Evolutionary conservation across 1,140 invertebrate species (phyloP).

Genomic region (Megalopta genalis): DNA sequence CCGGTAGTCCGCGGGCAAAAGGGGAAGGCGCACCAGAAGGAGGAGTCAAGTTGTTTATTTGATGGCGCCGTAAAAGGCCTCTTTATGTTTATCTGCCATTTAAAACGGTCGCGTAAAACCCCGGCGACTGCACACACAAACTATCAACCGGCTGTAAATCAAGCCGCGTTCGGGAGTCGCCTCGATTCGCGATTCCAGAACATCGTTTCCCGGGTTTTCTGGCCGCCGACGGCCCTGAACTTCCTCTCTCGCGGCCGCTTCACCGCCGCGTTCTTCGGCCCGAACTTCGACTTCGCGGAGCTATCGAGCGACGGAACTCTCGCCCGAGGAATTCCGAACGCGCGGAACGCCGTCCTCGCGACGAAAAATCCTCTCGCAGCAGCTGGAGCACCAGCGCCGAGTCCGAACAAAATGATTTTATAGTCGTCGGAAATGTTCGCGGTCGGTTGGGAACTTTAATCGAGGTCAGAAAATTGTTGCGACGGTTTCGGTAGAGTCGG

Average conservation of each 20-base stretch:
- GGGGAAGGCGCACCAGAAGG: slow-evolving; percentile 72
- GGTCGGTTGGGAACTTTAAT: too few relatives aligned
- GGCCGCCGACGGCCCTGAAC: not conserved
- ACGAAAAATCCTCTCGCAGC: too few relatives aligned
- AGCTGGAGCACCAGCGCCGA: too few relatives aligned
- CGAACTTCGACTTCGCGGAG: not conserved
- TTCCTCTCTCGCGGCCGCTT: not conserved
- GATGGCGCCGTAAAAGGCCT: slow-evolving; percentile 81
- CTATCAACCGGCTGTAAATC: slow-evolving; percentile 79
- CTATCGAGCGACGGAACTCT: not conserved
- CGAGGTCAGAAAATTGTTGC: too few relatives aligned
- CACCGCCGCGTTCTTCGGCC: too few relatives aligned
- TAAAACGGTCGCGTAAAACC: slow-evolving; percentile 79
- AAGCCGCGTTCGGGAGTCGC: slow-evolving; percentile 65
- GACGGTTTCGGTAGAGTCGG: too few relatives aligned
- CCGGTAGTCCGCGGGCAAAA: slow-evolving; percentile 45
- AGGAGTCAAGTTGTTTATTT: slow-evolving; percentile 82
- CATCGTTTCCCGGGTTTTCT: slow-evolving; percentile 3
- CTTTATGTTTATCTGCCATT: slow-evolving; percentile 81
- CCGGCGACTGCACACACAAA: slow-evolving; percentile 76
- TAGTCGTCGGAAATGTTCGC: too few relatives aligned
- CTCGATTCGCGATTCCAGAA: slow-evolving; percentile 45
- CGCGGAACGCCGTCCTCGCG: too few relatives aligned
- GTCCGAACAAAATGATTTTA: too few relatives aligned
- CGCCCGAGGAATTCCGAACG: not conserved